Conservation (phyloP, 2,113 vertebrate species). For the Pungitius pungitius region DNA sequence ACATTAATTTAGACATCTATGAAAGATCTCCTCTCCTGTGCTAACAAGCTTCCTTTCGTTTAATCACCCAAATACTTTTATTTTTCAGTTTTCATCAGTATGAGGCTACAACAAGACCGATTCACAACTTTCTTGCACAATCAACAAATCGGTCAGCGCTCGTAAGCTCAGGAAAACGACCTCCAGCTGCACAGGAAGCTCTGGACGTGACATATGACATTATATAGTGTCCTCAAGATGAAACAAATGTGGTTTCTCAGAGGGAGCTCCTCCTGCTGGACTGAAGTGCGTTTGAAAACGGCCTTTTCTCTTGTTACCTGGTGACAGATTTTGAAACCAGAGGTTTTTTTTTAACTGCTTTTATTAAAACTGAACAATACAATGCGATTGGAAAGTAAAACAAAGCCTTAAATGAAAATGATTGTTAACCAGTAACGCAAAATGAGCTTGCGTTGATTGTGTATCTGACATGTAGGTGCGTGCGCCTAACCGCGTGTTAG, state of each 20-base stretch:
- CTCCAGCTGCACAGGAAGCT: too few relatives aligned
- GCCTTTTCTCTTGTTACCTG: background rate
- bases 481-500: background rate
- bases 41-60: background rate
- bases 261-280: background rate
- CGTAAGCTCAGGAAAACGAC: too few relatives aligned
- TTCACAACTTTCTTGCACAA: background rate
- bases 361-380: background rate
- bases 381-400: background rate
- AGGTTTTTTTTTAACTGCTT: slow-evolving; percentile 4
- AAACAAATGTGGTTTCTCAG: background rate
- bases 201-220: too few relatives aligned
- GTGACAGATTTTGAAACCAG: background rate
- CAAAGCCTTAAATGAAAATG: background rate
- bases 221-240: too few relatives aligned
- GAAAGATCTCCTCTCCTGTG: background rate
- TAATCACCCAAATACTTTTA: background rate
- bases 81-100: background rate
- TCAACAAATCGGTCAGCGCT: background rate
- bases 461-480: too few relatives aligned
- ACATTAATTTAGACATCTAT: background rate
- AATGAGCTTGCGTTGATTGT: background rate
- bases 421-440: background rate
- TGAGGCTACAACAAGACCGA: background rate
- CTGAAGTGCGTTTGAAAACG: background rate